A percentile compares a stretch with the other conserved stretches of the same genome.
Conservation (phyloP, 2,113 vertebrate genomes). For the Hemichromis elongatus region DNA sequence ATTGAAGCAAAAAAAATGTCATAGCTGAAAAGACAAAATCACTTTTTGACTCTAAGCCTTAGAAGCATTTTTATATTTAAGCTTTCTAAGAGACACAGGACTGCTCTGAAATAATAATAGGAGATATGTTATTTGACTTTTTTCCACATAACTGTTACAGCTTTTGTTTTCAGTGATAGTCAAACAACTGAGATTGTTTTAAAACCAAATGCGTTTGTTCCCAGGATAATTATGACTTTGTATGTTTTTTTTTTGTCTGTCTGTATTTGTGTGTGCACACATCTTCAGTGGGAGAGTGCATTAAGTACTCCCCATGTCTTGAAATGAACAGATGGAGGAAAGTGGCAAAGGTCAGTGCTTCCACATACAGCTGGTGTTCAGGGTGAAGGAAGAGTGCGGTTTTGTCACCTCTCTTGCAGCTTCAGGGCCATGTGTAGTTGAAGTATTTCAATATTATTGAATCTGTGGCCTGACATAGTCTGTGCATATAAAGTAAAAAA, state of each 20-base stretch:
- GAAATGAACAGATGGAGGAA: background rate
- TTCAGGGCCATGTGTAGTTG: conserved; percentile 14
- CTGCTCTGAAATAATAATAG: rapidly evolving
- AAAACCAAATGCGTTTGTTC: background rate
- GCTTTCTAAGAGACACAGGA: background rate
- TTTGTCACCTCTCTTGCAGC: conserved; percentile 21
- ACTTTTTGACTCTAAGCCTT: background rate
- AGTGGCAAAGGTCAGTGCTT: background rate
- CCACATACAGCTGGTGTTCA: background rate
- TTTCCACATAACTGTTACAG: no score
- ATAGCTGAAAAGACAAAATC: background rate
- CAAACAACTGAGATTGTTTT: background rate
- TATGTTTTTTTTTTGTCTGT: background rate
- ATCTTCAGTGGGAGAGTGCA: background rate
- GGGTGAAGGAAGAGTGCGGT: background rate
- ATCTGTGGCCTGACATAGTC: background rate
- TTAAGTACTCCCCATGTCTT: background rate
- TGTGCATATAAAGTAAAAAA: background rate
- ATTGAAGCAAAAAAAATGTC: background rate
- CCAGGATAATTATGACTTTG: background rate
- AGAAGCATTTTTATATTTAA: background rate
- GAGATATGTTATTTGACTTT: background rate
- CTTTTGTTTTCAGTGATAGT: rapidly evolving
- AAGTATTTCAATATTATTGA: background rate
- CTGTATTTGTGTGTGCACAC: background rate